Evolutionary conservation across 2,113 vertebrate genomes (phyloP).

Genomic region (Macroglossus sobrinus): DNA sequence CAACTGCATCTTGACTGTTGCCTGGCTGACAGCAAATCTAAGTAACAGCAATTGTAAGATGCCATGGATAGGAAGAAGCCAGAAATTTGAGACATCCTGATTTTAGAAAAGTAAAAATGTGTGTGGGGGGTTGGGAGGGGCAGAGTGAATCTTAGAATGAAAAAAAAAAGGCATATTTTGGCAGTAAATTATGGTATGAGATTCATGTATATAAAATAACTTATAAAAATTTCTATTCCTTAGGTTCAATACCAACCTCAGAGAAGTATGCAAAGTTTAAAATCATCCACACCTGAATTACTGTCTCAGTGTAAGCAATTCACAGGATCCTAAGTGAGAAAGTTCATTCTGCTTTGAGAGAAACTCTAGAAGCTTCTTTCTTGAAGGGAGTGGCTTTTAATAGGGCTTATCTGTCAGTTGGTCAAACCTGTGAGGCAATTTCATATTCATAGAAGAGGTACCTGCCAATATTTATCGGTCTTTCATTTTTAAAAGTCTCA

Average conservation of each 20-base stretch:
- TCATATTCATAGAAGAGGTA: neutral
- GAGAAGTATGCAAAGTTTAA: neutral
- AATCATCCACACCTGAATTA: neutral
- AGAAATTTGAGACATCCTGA: neutral
- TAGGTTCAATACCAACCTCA: neutral
- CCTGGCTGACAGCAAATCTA: neutral
- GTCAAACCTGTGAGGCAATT: neutral
- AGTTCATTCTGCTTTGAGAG: neutral
- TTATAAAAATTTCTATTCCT: neutral
- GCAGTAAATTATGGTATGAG: neutral
- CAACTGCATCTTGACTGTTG: fast-evolving
- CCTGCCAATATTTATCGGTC: neutral
- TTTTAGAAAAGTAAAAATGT: neutral
- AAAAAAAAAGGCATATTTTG: neutral
- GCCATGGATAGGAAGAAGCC: neutral
- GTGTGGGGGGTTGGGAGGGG: neutral
- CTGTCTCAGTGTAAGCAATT: neutral
- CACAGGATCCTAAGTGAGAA: neutral
- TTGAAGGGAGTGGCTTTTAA: neutral
- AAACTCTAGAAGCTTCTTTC: neutral
- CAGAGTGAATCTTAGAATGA: neutral
- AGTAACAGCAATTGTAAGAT: neutral
- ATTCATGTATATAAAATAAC: neutral
- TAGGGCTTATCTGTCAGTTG: neutral
- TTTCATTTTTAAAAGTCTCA: neutral